Evolutionary conservation across 2,888 invertebrate genomes (phyloP).

Genomic region (Brachylomia viminalis): DNA sequence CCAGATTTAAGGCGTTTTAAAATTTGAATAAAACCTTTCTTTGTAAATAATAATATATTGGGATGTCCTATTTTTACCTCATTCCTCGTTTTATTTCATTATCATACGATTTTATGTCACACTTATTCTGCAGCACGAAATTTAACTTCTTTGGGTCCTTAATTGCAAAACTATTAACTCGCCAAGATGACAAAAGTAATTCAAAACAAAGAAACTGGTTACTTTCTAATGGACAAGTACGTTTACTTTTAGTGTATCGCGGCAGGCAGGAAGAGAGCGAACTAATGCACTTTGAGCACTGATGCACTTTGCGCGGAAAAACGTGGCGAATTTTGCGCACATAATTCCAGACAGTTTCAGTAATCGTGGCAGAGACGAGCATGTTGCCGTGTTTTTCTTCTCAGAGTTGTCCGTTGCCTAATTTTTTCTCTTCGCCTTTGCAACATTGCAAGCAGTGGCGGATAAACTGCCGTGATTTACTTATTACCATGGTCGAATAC

Average conservation of each 20-base stretch:
- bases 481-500: too few species aligned
- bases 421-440: too few species aligned
- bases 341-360: background rate
- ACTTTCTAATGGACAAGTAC: background rate
- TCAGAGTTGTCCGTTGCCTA: background rate
- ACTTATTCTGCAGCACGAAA: background rate
- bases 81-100: conserved; percentile 14
- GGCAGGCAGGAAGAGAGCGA: background rate
- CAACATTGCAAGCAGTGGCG: background rate
- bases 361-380: background rate
- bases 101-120: background rate
- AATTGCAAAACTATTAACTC: background rate
- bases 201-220: background rate
- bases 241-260: too few species aligned
- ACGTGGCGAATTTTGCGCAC: background rate
- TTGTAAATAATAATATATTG: conserved; percentile 34
- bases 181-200: background rate
- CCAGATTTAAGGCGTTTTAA: conserved; percentile 2
- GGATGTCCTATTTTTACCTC: conserved; percentile 19
- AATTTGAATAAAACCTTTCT: conserved; percentile 20
- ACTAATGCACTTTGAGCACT: background rate
- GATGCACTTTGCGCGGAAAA: background rate
- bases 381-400: background rate
- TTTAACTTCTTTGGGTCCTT: background rate
- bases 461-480: background rate